Evolutionary conservation across 2,888 invertebrate genomes (phyloP), one percentile per base, ranked within the genome.

Genomic region (Antheraea assamensis): DNA sequence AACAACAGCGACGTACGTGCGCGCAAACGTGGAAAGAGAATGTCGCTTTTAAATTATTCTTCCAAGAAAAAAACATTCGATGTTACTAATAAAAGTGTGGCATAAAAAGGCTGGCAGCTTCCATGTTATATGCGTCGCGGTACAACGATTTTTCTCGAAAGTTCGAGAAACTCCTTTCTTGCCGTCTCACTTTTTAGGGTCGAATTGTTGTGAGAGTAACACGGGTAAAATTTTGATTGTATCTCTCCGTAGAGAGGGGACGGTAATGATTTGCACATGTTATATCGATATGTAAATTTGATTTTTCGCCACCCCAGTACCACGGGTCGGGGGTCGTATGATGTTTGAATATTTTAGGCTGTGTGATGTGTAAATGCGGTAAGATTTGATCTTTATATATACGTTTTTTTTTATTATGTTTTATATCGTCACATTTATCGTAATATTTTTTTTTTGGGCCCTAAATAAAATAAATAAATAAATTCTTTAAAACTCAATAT

Each of bases 121-220:
- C 77, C 76, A 75, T 75, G 78, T 79, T 78, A 75, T 74, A 75
- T 74, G 74, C 77, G 85, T 84, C 81, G 86, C 82, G 85, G 81
- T 81, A 82, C 81, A 82, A 73, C 79, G 79, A 76, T 74, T 83
- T 73, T 81, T 83, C 78, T 79, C 78, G 79, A 78, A 81, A 84
- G 89, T 88, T 87, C 87, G 79, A 74, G 81, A 87, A 87, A 85
- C 89, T 80, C 79, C 72, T 79, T 70, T 68, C 66, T 74, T 74
- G 55, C 70, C 70, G 70, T 61, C n/a, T 72, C 71, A 68, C 70
- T 73, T 78, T 75, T 35, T 68, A 35, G 68, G 35, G 21, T n/a
- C 31, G 35, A 68, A 35, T 35, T 35, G 21, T 68, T 68, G 35
- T 10, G 68, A 19, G 30, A 30, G 66, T 31, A 21, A 31, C 31